Evolutionary conservation across 2,888 invertebrate genomes (phyloP), one percentile per base, ranked within the genome.

Genomic region (Pollenia amentaria): DNA sequence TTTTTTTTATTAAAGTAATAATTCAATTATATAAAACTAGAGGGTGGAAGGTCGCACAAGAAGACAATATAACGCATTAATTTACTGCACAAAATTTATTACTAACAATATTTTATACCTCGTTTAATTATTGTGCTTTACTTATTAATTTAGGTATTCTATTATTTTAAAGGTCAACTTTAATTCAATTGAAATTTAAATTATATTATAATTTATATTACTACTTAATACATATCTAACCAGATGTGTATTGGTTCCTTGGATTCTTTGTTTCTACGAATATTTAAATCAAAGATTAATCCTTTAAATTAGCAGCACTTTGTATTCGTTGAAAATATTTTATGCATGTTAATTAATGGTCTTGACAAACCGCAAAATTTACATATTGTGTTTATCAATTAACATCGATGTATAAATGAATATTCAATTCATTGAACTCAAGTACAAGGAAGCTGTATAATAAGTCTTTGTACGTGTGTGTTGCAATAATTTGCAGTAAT

Each of bases 321-420:
- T 82, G 65, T 48, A 48, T n/a, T 53, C 46, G 57, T 6, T 44
- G 79, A 65, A 73, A 48, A 51, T 67, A 72, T 65, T 18, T 72
- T 48, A 72, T 46, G 65, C 29, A 73, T 72, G 83, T 82, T 88
- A 87, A 88, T 88, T 88, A 88, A 88, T 88, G 85, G 82, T 84
- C 65, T 77, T 85, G 75, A 72, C 48, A 80, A 85, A 87, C 88
- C 88, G 44, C 88, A 87, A 81, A 79, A 88, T 88, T 84, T 87
- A 78, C 88, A 88, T 88, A 55, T 55, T 60, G 38, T 57, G 60
- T 80, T 57, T 84, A 83, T 85, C 84, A 88, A 87, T 88, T 86
- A 86, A 79, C 76, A 78, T 76, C 72, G 65, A 42, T 84, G 64
- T 75, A 38, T 12, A n/a, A 57, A 69, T 44, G 62, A 57, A 69